Conservation (phyloP, 2,888 invertebrate genomes). For the Eulithis testata region DNA sequence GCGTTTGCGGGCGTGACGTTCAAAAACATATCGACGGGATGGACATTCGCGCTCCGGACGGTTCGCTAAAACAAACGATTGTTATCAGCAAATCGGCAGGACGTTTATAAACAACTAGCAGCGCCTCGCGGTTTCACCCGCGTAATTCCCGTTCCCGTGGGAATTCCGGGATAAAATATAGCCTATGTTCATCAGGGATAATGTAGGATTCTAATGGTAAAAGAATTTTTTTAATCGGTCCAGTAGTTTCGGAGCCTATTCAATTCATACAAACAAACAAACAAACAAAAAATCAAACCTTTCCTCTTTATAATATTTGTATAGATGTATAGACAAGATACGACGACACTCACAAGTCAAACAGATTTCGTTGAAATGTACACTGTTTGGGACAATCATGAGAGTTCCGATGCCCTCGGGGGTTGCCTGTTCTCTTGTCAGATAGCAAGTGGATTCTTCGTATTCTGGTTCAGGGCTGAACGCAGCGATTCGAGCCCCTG, state of each 20-base stretch:
- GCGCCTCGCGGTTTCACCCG: too few species aligned
- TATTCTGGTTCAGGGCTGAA: constrained; percentile 93
- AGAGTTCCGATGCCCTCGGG: constrained; percentile 95
- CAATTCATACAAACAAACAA: too few species aligned
- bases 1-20: constrained; percentile 93
- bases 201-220: too few species aligned
- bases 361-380: constrained; percentile 96
- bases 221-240: too few species aligned
- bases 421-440: constrained; percentile 93
- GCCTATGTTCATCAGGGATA: too few species aligned
- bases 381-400: constrained; percentile 95
- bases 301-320: too few species aligned
- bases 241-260: too few species aligned
- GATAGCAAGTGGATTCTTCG: constrained; percentile 94
- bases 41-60: constrained; percentile 95
- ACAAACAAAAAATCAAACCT: too few species aligned
- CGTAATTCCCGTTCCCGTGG: too few species aligned
- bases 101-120: constrained; percentile 36
- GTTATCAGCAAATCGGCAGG: constrained; percentile 21
- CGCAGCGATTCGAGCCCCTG: constrained; percentile 93
- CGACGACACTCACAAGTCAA: constrained; percentile 90
- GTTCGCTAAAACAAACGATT: constrained; percentile 80
- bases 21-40: constrained; percentile 94
- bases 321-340: too few species aligned
- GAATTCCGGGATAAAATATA: too few species aligned